Evolutionary conservation across 2,888 invertebrate genomes (phyloP).

Genomic region (Tipula lateralis): DNA sequence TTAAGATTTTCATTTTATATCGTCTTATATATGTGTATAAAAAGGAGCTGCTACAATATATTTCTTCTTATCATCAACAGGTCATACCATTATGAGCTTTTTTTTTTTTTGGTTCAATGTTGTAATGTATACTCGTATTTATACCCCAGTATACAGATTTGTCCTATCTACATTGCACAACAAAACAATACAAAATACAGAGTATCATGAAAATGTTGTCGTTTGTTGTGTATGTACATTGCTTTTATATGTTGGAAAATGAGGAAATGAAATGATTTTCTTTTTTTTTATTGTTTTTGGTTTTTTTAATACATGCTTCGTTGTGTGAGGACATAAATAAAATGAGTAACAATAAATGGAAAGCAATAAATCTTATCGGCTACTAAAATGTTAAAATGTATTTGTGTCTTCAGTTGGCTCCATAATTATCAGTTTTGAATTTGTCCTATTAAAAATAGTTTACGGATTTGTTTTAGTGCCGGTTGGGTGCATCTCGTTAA

Average conservation of each 20-base stretch:
- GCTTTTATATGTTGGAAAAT: neutral
- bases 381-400: neutral
- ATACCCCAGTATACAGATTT: neutral
- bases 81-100: neutral
- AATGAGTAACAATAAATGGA: neutral
- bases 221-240: neutral
- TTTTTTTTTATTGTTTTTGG: neutral
- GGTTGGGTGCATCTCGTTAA: too few relatives aligned
- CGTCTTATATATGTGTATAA: neutral
- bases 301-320: neutral
- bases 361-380: neutral
- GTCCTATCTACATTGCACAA: neutral
- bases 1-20: neutral
- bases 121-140: neutral
- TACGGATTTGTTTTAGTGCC: too few relatives aligned
- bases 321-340: neutral
- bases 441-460: neutral
- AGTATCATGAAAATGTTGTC: neutral
- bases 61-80: constrained; percentile 24
- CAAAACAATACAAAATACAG: neutral
- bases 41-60: neutral
- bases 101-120: neutral
- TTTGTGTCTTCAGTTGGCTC: neutral
- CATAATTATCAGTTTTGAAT: neutral
- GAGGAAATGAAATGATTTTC: constrained; percentile 12